Conservation (phyloP, 2,888 invertebrate genomes). For the Sinhomidia bicolor region DNA sequence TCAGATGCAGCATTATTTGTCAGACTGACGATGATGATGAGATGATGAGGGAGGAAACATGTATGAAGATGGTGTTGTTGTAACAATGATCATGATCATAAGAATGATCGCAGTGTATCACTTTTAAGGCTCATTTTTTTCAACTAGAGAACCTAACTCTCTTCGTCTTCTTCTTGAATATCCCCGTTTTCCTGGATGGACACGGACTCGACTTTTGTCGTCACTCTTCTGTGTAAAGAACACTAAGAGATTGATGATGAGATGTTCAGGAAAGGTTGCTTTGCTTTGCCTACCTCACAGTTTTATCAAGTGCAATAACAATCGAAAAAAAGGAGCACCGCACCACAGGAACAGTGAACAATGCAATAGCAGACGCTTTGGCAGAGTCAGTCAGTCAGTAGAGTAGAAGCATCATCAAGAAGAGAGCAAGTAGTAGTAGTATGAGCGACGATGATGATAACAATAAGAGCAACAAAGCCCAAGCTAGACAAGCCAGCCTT, state of each 20-base stretch:
- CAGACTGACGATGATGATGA: slow-evolving; percentile 1
- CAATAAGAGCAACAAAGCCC: slow-evolving; percentile 68
- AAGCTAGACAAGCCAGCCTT: slow-evolving; percentile 50
- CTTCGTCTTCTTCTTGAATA: background rate
- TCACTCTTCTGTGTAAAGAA: slow-evolving; percentile 51
- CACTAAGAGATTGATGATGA: background rate
- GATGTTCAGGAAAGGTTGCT: slow-evolving; percentile 9
- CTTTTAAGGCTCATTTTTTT: slow-evolving; percentile 22
- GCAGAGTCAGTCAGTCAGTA: slow-evolving; percentile 60
- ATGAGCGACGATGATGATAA: slow-evolving; percentile 9
- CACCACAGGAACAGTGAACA: slow-evolving; percentile 31
- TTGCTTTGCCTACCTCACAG: slow-evolving; percentile 60
- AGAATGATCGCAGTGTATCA: background rate
- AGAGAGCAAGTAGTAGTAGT: background rate
- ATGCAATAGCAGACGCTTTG: slow-evolving; percentile 17
- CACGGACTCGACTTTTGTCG: slow-evolving; percentile 22
- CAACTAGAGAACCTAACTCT: slow-evolving; percentile 20
- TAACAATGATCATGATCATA: background rate
- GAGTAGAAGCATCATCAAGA: slow-evolving; percentile 48
- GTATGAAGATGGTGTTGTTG: background rate
- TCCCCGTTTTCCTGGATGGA: slow-evolving; percentile 49
- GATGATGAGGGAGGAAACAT: background rate
- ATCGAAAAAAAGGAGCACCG: slow-evolving; percentile 11
- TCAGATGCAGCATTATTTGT: slow-evolving; percentile 10
- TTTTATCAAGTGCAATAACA: slow-evolving; percentile 47